Evolutionary conservation across 2,113 vertebrate species (phyloP).

Genomic region (Jaculus jaculus): DNA sequence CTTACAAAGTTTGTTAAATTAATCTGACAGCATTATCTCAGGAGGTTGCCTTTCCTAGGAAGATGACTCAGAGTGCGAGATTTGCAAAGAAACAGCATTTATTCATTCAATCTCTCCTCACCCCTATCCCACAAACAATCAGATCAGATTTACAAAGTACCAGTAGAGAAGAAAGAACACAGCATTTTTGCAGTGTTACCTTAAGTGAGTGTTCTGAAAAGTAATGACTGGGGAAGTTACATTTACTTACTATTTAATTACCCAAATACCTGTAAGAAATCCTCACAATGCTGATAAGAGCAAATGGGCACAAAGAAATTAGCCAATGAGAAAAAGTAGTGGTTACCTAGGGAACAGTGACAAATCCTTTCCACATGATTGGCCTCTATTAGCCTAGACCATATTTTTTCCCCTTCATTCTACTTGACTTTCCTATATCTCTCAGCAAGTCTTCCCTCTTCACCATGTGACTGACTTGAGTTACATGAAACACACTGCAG

Average conservation of each 20-base stretch:
- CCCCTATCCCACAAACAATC: background rate
- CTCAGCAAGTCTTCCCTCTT: conserved; percentile 46
- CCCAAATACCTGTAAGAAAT: conserved; percentile 9
- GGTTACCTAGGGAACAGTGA: background rate
- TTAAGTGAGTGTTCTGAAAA: conserved; percentile 29
- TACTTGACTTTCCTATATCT: conserved; percentile 47
- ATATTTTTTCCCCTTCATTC: background rate
- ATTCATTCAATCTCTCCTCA: background rate
- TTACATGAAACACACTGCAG: conserved; percentile 69
- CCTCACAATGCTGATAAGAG: background rate
- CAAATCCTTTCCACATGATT: background rate
- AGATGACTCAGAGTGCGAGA: background rate
- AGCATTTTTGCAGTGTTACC: conserved; percentile 1
- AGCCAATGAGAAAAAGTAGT: background rate
- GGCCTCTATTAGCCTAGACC: background rate
- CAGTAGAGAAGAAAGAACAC: background rate
- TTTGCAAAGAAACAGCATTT: background rate
- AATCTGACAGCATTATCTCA: background rate
- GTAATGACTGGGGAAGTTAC: background rate
- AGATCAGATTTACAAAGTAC: conserved; percentile 2
- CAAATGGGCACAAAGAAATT: background rate
- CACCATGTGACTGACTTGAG: background rate
- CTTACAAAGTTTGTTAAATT: conserved; percentile 20
- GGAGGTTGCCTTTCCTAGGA: background rate
- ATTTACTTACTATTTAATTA: conserved; percentile 37